phyloP scores from a whole-genome alignment of 92 coral and sea anemone species.

The Porites lobata region DNA sequence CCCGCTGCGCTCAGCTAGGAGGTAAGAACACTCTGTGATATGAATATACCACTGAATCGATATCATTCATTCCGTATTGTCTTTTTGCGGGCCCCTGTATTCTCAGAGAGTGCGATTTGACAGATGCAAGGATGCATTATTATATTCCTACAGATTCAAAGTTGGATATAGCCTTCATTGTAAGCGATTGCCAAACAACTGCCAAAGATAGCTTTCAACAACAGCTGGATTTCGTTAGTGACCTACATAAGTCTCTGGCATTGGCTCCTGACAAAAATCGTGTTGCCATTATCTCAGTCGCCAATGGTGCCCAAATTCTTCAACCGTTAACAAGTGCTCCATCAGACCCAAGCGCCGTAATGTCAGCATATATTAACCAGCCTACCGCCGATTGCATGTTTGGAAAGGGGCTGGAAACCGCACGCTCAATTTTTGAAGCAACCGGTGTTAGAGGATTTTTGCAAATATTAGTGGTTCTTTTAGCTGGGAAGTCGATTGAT shows the following conservation, averaged over 20 bases:
- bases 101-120: background rate
- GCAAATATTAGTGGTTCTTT: conserved; percentile 69
- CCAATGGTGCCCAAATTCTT: conserved; percentile 63
- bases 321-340: conserved; percentile 44
- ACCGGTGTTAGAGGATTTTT: conserved; percentile 72
- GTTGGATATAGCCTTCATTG: conserved; percentile 71
- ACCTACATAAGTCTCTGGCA: conserved; percentile 49
- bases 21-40: conserved; percentile 37
- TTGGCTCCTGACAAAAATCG: conserved; percentile 54
- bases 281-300: conserved; percentile 68
- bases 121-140: background rate
- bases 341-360: background rate
- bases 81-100: background rate
- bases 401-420: conserved; percentile 44
- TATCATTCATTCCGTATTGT: background rate
- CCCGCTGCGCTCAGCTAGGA: conserved; percentile 49
- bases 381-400: conserved; percentile 43
- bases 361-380: background rate
- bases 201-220: conserved; percentile 14
- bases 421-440: conserved; percentile 47
- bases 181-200: conserved; percentile 75
- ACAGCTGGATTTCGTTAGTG: conserved; percentile 23
- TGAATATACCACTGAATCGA: no score
- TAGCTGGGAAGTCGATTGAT: conserved; percentile 86
- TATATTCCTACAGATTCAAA: conserved; percentile 51